Conservation (phyloP, 1,140 invertebrate genomes). For the Temnothorax nylanderi region DNA sequence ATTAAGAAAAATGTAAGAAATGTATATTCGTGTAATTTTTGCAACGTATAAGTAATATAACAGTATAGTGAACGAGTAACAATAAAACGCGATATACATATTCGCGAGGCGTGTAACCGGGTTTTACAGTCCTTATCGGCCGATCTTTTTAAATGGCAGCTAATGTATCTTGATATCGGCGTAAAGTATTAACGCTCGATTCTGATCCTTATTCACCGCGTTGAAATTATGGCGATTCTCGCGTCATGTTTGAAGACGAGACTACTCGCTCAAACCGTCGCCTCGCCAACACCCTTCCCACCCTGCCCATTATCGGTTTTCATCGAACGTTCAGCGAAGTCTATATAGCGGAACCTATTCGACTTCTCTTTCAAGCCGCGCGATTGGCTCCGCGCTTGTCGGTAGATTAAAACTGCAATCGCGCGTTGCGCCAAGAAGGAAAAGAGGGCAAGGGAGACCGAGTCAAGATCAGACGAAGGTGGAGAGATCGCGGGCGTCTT, state of each 20-base stretch:
- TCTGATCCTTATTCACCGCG: background rate
- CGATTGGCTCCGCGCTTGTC: conserved; percentile 68
- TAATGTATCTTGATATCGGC: conserved; percentile 62
- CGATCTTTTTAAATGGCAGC: background rate
- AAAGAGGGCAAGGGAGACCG: background rate
- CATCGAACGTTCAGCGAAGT: conserved; percentile 63
- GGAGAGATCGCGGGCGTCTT: background rate
- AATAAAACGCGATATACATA: background rate
- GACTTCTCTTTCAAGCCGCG: conserved; percentile 55
- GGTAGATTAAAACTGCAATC: conserved; percentile 73
- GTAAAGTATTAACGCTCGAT: conserved; percentile 63
- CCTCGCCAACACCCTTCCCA: background rate
- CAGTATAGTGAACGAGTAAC: background rate
- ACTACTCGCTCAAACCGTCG: conserved; percentile 5
- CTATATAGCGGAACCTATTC: conserved; percentile 53
- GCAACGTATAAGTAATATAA: background rate
- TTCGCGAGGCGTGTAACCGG: conserved; percentile 19
- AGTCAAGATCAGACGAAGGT: conserved; percentile 1
- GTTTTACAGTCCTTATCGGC: conserved; percentile 12
- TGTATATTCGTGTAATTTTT: background rate
- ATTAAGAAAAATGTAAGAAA: background rate
- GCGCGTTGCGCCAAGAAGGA: conserved; percentile 1
- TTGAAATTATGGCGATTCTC: conserved; percentile 58
- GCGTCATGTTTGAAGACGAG: conserved; percentile 52
- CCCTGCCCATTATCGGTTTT: conserved; percentile 60